Conservation (phyloP, 2,113 vertebrate genomes). For the Alces alces region DNA sequence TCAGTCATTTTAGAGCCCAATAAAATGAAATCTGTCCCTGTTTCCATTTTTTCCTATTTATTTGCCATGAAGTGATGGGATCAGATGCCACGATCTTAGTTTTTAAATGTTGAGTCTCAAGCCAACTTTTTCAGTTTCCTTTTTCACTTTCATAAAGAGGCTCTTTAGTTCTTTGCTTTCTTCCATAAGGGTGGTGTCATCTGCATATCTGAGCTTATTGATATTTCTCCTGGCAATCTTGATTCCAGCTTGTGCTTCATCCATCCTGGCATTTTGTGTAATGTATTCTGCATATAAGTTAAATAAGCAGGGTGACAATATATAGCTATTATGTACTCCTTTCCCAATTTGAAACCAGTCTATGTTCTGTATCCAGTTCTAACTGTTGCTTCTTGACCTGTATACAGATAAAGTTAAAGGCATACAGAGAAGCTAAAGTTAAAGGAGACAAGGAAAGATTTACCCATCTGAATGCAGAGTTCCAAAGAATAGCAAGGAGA, state of each 20-base stretch:
- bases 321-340: neutral
- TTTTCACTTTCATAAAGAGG: neutral
- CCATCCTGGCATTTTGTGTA: neutral
- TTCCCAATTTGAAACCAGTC: neutral
- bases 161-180: neutral
- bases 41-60: neutral
- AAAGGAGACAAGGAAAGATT: neutral
- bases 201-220: neutral
- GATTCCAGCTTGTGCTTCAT: neutral
- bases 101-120: neutral
- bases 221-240: neutral
- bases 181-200: neutral
- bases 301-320: neutral
- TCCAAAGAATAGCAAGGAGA: neutral
- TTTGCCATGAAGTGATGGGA: neutral
- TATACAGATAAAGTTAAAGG: neutral
- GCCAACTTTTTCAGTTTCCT: neutral
- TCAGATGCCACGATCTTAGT: fast-evolving
- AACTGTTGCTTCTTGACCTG: neutral
- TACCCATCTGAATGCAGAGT: neutral
- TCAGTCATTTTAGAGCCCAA: neutral
- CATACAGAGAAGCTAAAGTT: neutral
- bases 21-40: neutral
- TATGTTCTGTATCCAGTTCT: neutral
- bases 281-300: neutral